Evolutionary conservation across 2,113 vertebrate genomes (phyloP).

Genomic region (Ciconia boyciana): DNA sequence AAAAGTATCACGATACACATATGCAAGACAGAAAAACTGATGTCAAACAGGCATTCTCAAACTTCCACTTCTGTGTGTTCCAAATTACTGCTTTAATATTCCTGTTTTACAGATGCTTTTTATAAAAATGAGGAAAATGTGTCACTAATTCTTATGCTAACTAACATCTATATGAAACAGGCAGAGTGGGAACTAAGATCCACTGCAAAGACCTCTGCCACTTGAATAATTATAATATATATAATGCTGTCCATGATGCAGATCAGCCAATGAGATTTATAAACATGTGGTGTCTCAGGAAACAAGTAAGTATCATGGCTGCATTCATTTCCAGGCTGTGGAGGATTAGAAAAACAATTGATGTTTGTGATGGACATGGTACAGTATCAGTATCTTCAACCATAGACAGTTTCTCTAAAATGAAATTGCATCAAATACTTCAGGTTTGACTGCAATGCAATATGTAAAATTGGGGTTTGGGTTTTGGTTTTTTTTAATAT

Average conservation of each 20-base stretch:
- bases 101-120: not conserved
- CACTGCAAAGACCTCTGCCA: not conserved
- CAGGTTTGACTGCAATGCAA: not conserved
- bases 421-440: not conserved
- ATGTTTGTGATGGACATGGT: not conserved
- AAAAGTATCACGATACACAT: not conserved
- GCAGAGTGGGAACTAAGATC: not conserved
- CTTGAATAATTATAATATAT: not conserved
- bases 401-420: not conserved
- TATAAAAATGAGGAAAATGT: not conserved
- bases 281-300: not conserved
- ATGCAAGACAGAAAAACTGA: not conserved
- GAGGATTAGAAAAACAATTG: not conserved
- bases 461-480: not conserved
- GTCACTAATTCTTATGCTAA: not conserved
- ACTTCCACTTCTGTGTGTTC: not conserved
- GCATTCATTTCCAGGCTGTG: not conserved
- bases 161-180: not conserved
- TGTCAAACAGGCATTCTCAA: not conserved
- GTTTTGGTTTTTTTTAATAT: not conserved
- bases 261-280: not conserved
- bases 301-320: not conserved
- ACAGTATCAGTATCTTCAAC: not conserved
- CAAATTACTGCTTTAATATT: not conserved
- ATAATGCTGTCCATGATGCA: not conserved